Conservation (phyloP, 2,888 invertebrate species). For the Ischnura elegans region DNA sequence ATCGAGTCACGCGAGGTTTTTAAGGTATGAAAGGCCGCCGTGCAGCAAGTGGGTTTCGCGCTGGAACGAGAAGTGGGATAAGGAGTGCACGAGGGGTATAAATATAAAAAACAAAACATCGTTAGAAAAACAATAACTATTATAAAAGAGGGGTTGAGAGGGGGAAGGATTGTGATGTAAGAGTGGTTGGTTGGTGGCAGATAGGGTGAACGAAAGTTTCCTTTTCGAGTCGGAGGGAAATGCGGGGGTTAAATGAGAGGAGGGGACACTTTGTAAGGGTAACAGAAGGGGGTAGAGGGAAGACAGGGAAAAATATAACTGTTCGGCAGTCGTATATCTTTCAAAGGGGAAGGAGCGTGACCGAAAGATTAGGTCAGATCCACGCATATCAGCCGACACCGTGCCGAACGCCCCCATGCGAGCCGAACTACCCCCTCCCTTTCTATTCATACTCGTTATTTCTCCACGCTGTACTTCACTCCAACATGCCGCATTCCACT, state of each 20-base stretch:
- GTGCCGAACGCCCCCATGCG: slow-evolving; percentile 54
- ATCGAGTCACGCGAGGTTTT: slow-evolving; percentile 55
- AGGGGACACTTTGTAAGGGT: slow-evolving; percentile 46
- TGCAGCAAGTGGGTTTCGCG: slow-evolving; percentile 64
- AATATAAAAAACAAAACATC: neutral
- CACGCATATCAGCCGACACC: slow-evolving; percentile 36
- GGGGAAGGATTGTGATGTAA: slow-evolving; percentile 30
- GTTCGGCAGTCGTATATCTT: slow-evolving; percentile 60
- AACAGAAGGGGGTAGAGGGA: slow-evolving; percentile 52
- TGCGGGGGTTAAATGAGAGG: too few species aligned
- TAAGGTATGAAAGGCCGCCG: slow-evolving; percentile 56
- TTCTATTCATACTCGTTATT: neutral
- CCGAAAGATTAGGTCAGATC: slow-evolving; percentile 65
- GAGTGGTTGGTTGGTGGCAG: neutral
- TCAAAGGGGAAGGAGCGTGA: slow-evolving; percentile 57
- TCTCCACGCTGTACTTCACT: too few species aligned
- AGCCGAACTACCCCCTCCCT: slow-evolving; percentile 8
- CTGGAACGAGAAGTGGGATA: neutral
- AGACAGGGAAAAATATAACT: slow-evolving; percentile 57
- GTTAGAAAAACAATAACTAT: slow-evolving; percentile 55
- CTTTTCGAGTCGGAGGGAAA: neutral
- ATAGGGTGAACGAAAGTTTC: neutral
- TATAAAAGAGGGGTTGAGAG: slow-evolving; percentile 30
- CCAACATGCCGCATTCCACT: neutral
- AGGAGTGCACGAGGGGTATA: neutral